Conservation (phyloP, 2,113 vertebrate genomes). For the Monarcha castaneiventris region DNA sequence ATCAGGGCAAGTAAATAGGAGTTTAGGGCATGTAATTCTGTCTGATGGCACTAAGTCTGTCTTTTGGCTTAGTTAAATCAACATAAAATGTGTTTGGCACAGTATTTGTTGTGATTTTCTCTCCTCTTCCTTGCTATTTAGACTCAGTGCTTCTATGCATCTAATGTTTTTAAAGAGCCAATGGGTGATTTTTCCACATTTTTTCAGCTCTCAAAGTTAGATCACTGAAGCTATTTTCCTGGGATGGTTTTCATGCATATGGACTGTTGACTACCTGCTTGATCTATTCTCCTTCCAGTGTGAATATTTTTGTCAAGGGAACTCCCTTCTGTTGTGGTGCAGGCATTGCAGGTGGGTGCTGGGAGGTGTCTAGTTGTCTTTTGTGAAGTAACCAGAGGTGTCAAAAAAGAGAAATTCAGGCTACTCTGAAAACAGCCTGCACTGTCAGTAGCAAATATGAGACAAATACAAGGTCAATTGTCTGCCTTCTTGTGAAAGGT, state of each 20-base stretch:
- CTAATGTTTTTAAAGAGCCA: constrained; percentile 48
- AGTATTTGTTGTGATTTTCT: neutral
- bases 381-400: neutral
- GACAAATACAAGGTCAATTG: neutral
- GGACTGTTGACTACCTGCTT: constrained; percentile 28
- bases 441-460: neutral
- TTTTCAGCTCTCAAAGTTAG: constrained; percentile 27
- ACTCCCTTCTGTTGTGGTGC: neutral
- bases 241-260: constrained; percentile 24
- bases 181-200: constrained; percentile 64
- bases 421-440: neutral
- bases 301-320: constrained; percentile 37
- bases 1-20: neutral
- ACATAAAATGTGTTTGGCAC: neutral
- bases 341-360: neutral
- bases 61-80: neutral
- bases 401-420: neutral
- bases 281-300: constrained; percentile 20
- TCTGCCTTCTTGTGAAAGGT: neutral
- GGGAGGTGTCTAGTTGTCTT: neutral
- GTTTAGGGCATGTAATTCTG: neutral
- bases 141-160: neutral
- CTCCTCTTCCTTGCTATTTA: constrained; percentile 2
- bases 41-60: neutral
- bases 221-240: constrained; percentile 63